Evolutionary conservation across 2,888 invertebrate species (phyloP).

Genomic region (Synanthedon vespiformis): DNA sequence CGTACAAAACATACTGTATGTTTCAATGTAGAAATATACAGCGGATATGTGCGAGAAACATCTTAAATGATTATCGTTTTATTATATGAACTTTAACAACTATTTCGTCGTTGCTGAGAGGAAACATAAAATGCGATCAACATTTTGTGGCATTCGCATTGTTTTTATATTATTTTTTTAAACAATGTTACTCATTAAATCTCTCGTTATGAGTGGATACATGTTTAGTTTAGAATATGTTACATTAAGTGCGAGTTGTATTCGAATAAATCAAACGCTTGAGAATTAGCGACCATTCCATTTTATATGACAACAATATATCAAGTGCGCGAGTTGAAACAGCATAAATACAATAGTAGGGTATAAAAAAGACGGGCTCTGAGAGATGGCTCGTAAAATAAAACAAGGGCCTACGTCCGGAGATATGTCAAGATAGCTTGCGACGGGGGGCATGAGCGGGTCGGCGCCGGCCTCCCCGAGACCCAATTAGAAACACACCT

Average conservation of each 20-base stretch:
- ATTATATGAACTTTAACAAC: conserved; percentile 27
- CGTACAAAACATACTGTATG: conserved; percentile 1
- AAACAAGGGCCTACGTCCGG: conserved; percentile 65
- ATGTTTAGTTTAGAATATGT: too few species aligned
- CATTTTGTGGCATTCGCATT: too few species aligned
- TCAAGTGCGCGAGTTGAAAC: conserved; percentile 47
- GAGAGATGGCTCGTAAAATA: conserved; percentile 67
- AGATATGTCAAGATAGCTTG: conserved; percentile 68
- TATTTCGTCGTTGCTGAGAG: conserved; percentile 11
- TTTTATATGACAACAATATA: conserved; percentile 49
- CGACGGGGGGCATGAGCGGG: conserved; percentile 49
- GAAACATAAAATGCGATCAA: too few species aligned
- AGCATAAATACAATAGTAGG: conserved; percentile 51
- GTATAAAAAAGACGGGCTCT: conserved; percentile 43
- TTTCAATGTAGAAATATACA: neutral
- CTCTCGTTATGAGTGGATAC: too few species aligned
- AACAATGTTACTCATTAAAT: too few species aligned
- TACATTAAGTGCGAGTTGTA: neutral
- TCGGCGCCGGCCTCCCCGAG: conserved; percentile 40
- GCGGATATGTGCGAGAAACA: conserved; percentile 8
- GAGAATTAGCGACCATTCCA: conserved; percentile 37
- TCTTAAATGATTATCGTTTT: conserved; percentile 28
- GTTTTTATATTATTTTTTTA: too few species aligned
- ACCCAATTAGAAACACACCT: conserved; percentile 71
- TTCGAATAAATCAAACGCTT: conserved; percentile 23